Conservation (phyloP, 1,140 invertebrate species). For the Cotesia typhae region DNA sequence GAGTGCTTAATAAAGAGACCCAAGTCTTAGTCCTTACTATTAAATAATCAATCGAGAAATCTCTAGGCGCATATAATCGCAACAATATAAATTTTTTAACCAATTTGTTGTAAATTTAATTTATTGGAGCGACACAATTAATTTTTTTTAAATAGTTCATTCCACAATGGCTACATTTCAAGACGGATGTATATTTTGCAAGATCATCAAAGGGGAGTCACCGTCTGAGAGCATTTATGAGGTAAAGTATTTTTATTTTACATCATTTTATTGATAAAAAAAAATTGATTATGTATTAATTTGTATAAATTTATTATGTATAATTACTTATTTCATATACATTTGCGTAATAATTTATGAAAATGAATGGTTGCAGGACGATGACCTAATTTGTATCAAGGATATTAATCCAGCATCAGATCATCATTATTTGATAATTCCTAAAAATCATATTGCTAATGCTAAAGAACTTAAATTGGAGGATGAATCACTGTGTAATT, state of each 20-base stretch:
- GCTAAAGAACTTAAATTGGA: slow-evolving; percentile 72
- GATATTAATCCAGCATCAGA: slow-evolving; percentile 85
- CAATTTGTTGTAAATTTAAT: no score
- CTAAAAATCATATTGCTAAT: slow-evolving; percentile 80
- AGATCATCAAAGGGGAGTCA: slow-evolving; percentile 71
- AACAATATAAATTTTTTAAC: no score
- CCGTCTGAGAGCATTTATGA: slow-evolving; percentile 66
- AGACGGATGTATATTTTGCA: slow-evolving; percentile 75
- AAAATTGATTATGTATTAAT: no score
- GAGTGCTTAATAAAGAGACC: no score
- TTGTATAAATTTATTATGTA: no score
- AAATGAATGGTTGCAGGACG: slow-evolving; percentile 69
- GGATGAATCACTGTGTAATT: slow-evolving; percentile 74
- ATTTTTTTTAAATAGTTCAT: background rate
- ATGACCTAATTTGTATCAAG: slow-evolving; percentile 79
- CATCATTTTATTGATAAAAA: no score
- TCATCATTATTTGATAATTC: slow-evolving; percentile 83
- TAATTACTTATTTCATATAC: no score
- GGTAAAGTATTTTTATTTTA: slow-evolving; percentile 44
- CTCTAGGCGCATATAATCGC: no score
- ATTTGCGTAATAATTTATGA: no score
- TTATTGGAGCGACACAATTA: background rate
- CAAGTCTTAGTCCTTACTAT: no score
- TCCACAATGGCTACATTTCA: slow-evolving; percentile 29
- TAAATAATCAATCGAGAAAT: no score